Percentiles rank a stretch among this genome's conserved stretches.
Conservation (phyloP, 2,113 vertebrate genomes). For the Xenus cinereus region DNA sequence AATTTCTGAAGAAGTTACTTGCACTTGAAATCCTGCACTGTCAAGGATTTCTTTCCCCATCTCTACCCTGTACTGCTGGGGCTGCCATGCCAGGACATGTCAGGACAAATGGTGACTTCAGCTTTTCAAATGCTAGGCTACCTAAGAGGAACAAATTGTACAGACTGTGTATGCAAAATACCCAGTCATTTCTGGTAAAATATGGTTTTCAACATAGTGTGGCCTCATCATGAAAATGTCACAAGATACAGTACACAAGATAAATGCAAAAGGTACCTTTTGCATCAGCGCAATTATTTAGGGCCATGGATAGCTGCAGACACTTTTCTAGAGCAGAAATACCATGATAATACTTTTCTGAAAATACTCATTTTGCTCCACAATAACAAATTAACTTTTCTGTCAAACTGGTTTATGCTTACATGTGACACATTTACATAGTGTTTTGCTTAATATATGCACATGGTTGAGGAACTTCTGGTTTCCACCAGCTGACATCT, state of each 20-base stretch:
- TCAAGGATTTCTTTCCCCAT: neutral
- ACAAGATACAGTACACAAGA: neutral
- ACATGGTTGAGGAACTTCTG: neutral
- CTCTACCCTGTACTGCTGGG: neutral
- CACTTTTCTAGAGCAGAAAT: neutral
- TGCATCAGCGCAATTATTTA: neutral
- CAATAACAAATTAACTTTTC: neutral
- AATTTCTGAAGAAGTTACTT: neutral
- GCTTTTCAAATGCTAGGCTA: neutral
- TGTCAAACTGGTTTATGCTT: neutral
- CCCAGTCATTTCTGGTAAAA: neutral
- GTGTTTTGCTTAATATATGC: neutral
- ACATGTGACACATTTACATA: neutral
- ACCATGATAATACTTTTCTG: neutral
- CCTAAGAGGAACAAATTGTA: neutral
- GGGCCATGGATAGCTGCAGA: neutral
- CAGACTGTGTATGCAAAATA: neutral
- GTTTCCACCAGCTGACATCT: neutral
- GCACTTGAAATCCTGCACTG: neutral
- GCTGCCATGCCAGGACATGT: neutral
- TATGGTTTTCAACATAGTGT: neutral
- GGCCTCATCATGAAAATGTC: neutral
- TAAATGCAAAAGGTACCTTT: neutral
- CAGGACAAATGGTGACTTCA: neutral
- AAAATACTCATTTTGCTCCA: neutral